These are phyloP conservation scores for Sarcophaga caerulescens DNA, from an alignment of 2,888 invertebrate genomes.

Conservation along the genomic window DNA sequence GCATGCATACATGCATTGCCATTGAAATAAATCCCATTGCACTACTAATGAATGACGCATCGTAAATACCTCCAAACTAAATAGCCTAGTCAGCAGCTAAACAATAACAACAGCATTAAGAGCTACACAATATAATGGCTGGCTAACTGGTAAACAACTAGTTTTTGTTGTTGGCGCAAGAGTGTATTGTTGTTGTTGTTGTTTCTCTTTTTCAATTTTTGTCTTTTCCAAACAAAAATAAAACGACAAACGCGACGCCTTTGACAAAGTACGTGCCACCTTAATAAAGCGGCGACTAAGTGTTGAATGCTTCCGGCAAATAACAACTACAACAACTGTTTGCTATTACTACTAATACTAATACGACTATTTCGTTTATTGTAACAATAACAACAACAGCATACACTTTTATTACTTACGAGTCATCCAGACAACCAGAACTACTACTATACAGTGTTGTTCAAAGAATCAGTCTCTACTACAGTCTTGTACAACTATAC, in stretches of 20 bases:
- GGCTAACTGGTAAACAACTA: constrained; percentile 44
- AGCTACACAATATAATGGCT: constrained; percentile 20
- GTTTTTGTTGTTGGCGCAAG: constrained; percentile 9
- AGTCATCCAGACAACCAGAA: constrained; percentile 11
- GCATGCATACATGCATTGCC: constrained; percentile 8
- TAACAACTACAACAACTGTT: constrained; percentile 64
- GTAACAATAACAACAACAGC: constrained; percentile 23
- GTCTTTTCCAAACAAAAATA: constrained; percentile 8
- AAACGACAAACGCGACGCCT: constrained; percentile 72
- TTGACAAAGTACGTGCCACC: constrained; percentile 79
- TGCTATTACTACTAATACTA: constrained; percentile 15
- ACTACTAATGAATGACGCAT: constrained; percentile 61
- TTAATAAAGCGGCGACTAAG: constrained; percentile 78
- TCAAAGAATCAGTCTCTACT: background rate
- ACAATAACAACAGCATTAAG: constrained; percentile 21
- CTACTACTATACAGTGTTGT: constrained; percentile 12
- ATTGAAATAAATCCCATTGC: constrained; percentile 50
- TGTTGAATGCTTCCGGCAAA: constrained; percentile 78
- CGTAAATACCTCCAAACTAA: constrained; percentile 33
- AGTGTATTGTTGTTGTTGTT: constrained; percentile 12
- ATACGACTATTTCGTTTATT: constrained; percentile 10
- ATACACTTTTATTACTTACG: background rate
- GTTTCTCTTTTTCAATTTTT: background rate
- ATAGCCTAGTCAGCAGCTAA: background rate
- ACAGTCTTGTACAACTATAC: too few relatives aligned